Conservation (phyloP, 2,113 vertebrate genomes). For the Columbina picui region DNA sequence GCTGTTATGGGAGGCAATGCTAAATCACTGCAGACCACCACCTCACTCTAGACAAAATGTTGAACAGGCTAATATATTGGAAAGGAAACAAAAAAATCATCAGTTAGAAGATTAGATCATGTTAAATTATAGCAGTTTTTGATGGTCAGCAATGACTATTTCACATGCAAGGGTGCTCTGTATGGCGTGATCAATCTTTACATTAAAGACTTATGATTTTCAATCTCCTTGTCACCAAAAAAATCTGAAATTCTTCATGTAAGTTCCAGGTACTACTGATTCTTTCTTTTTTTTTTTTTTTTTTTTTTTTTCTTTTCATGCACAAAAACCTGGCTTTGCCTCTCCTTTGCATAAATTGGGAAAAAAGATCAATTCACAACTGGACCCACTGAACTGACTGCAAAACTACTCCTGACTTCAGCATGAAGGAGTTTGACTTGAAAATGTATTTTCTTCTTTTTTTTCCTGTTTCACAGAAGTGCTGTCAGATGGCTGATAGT, state of each 20-base stretch:
- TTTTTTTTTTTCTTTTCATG: background rate
- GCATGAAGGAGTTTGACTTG: background rate
- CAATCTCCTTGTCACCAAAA: background rate
- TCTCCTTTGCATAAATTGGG: background rate
- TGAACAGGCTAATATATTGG: background rate
- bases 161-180: background rate
- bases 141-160: background rate
- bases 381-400: background rate
- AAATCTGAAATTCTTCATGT: background rate
- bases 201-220: background rate
- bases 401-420: background rate
- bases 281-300: background rate
- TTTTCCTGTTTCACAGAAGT: background rate
- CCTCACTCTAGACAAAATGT: background rate
- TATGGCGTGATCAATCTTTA: background rate
- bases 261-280: background rate
- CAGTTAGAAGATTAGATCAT: background rate
- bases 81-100: background rate
- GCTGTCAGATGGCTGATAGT: background rate
- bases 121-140: background rate
- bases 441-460: background rate
- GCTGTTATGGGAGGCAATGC: fast-evolving
- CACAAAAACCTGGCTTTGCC: background rate
- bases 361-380: background rate
- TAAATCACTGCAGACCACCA: background rate